Conservation (phyloP, 2,888 invertebrate species). For the Diplazon laetatorius region DNA sequence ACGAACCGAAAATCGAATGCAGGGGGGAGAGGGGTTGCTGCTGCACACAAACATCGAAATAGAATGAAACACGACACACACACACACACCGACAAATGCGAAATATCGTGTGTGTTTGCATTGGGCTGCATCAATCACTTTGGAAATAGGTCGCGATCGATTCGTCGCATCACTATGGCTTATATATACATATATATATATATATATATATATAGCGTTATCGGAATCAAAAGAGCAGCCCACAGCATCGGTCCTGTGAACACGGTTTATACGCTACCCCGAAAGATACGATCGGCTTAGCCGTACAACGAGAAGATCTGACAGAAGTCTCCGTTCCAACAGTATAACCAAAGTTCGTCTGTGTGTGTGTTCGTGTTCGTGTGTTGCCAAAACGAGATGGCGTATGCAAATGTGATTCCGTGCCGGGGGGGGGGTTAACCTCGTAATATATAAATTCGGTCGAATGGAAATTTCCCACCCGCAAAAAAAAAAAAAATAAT, state of each 20-base stretch:
- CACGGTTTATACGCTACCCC: conserved; percentile 61
- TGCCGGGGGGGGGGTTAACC: conserved; percentile 50
- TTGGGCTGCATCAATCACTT: conserved; percentile 59
- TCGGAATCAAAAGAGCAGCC: conserved; percentile 36
- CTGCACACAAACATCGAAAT: conserved; percentile 12
- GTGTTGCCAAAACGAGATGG: conserved; percentile 52
- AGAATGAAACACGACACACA: conserved; percentile 44
- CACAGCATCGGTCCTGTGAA: conserved; percentile 43
- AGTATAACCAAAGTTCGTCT: conserved; percentile 49
- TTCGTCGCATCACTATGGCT: conserved; percentile 42
- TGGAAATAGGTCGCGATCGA: conserved; percentile 64
- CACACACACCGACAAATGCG: too few species aligned
- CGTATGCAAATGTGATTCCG: conserved; percentile 58
- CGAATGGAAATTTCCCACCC: too few species aligned
- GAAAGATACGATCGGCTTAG: conserved; percentile 62
- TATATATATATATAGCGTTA: too few species aligned
- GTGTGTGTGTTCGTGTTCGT: too few species aligned
- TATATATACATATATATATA: too few species aligned
- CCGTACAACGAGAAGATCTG: conserved; percentile 46
- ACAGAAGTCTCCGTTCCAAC: conserved; percentile 56
- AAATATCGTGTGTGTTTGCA: conserved; percentile 36
- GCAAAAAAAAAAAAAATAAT: too few species aligned
- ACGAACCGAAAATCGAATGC: conserved; percentile 13
- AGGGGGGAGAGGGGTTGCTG: neutral
- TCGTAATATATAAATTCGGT: conserved; percentile 22